These are phyloP conservation scores for Esox masquinongy DNA, from an alignment of 2,797 vertebrate genomes.

Conservation along the genomic window DNA sequence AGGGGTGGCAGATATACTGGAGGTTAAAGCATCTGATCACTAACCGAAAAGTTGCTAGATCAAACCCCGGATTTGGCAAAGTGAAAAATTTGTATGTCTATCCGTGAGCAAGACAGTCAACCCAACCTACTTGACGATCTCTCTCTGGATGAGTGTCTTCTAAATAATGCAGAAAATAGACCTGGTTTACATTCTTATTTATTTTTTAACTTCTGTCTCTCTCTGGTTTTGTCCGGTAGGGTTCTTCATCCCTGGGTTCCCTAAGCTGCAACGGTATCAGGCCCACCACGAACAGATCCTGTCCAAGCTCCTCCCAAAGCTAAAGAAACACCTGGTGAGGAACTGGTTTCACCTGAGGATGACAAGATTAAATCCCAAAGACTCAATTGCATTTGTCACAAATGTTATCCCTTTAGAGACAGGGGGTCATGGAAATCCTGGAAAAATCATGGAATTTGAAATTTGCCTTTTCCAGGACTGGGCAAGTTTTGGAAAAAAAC, in stretches of 20 bases:
- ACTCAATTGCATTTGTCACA: not conserved
- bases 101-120: too few relatives aligned
- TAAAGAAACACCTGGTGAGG: slow-evolving; percentile 87
- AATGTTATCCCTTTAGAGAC: not conserved
- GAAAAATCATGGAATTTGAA: too few relatives aligned
- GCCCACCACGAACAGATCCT: slow-evolving; percentile 84
- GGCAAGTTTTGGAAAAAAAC: too few relatives aligned
- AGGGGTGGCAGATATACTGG: not conserved
- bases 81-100: too few relatives aligned
- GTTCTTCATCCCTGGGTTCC: slow-evolving; percentile 88
- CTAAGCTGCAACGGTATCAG: slow-evolving; percentile 87
- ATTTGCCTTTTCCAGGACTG: too few relatives aligned
- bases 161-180: not conserved
- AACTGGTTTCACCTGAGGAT: not conserved
- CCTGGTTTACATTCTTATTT: not conserved
- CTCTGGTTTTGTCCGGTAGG: slow-evolving; percentile 56
- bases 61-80: too few relatives aligned
- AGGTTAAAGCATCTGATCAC: too few relatives aligned
- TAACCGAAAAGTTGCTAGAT: too few relatives aligned
- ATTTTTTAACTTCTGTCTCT: not conserved
- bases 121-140: too few relatives aligned
- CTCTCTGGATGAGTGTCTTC: too few relatives aligned
- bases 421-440: too few relatives aligned
- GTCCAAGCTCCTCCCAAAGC: slow-evolving; percentile 83
- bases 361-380: not conserved